Evolutionary conservation across 1,140 invertebrate genomes (phyloP).

Genomic region (Myzus persicae): DNA sequence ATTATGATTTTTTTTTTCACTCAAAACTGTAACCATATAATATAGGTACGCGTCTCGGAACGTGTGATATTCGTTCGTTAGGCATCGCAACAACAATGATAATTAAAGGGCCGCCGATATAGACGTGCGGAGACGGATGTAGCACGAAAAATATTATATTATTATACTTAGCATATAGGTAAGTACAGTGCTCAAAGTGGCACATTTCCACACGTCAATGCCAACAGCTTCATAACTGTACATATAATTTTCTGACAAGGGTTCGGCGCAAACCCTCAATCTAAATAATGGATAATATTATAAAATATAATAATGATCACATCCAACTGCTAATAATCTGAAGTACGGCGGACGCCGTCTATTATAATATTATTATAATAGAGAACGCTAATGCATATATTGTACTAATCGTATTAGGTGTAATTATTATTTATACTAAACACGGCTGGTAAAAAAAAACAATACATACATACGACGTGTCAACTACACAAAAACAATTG

Average conservation of each 20-base stretch:
- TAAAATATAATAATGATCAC: background rate
- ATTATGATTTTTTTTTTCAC: slow-evolving; percentile 7
- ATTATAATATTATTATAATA: background rate
- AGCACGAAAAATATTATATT: background rate
- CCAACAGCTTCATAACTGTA: slow-evolving; percentile 24
- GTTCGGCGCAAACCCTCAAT: background rate
- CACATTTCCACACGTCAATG: slow-evolving; percentile 34
- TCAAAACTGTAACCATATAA: background rate
- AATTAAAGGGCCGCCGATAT: background rate
- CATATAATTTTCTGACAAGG: slow-evolving; percentile 29
- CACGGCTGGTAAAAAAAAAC: background rate
- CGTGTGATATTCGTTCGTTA: slow-evolving; percentile 22
- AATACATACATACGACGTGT: background rate
- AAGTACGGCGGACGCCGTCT: background rate
- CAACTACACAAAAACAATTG: background rate
- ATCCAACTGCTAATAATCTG: background rate
- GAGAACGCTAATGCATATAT: background rate
- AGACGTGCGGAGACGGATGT: slow-evolving; percentile 12
- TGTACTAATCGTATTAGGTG: background rate
- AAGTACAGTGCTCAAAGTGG: background rate
- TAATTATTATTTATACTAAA: background rate
- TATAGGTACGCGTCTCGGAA: background rate
- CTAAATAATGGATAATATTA: background rate
- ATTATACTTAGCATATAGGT: background rate
- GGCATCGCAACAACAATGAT: background rate